phyloP scores from a whole-genome alignment of 2,888 invertebrate genomes.

The Ornithoptera priamus region DNA sequence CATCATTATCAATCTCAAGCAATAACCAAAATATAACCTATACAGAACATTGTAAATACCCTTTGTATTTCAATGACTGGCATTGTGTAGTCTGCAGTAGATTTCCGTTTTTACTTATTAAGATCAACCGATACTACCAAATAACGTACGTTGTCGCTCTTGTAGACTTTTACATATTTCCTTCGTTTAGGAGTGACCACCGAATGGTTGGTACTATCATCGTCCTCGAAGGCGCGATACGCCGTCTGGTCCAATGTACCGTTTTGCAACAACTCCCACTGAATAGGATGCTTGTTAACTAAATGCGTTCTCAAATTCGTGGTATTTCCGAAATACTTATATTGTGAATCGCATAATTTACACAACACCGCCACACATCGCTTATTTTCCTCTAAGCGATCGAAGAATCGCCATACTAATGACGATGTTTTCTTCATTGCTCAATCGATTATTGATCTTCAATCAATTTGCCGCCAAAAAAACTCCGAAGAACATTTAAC shows the following conservation, averaged over 20 bases:
- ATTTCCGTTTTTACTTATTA: conserved; percentile 47
- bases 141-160: conserved; percentile 69
- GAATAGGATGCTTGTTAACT: conserved; percentile 69
- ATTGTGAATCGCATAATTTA: conserved; percentile 71
- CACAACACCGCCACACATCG: conserved; percentile 68
- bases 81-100: conserved; percentile 46
- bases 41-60: conserved; percentile 54
- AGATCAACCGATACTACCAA: conserved; percentile 59
- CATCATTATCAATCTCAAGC: conserved; percentile 28
- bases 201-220: conserved; percentile 47
- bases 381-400: conserved; percentile 59
- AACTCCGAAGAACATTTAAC: conserved; percentile 44
- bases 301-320: conserved; percentile 70
- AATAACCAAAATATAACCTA: conserved; percentile 46
- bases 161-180: conserved; percentile 50
- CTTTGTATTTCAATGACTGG: conserved; percentile 67
- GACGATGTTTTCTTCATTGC: conserved; percentile 69
- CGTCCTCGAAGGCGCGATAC: conserved; percentile 46
- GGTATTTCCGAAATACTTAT: conserved; percentile 74
- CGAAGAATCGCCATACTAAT: conserved; percentile 72
- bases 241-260: conserved; percentile 57
- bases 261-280: conserved; percentile 69
- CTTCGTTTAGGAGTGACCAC: conserved; percentile 46
- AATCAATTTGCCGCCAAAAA: conserved; percentile 58
- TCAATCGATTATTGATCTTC: conserved; percentile 45